These are phyloP conservation scores for Diadophis punctatus DNA, from an alignment of 2,113 vertebrate species.

Conservation along the genomic window DNA sequence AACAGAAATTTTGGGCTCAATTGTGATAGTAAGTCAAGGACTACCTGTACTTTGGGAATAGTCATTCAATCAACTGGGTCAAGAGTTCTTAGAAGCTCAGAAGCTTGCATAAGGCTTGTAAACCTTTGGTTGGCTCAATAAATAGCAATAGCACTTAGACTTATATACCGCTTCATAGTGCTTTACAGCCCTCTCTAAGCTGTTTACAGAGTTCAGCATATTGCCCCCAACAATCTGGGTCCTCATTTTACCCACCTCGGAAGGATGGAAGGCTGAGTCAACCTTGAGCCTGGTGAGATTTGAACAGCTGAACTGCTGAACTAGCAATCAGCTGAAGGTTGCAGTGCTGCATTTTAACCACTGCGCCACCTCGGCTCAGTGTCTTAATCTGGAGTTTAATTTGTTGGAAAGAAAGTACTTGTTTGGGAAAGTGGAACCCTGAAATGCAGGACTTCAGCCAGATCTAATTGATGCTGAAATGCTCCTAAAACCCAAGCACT, in stretches of 20 bases:
- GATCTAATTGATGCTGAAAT: not conserved
- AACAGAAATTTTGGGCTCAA: not conserved
- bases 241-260: too few species aligned
- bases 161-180: too few species aligned
- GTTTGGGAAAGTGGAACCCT: not conserved
- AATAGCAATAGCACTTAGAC: too few species aligned
- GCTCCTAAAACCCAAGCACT: not conserved
- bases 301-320: too few species aligned
- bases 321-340: too few species aligned
- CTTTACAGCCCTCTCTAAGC: too few species aligned
- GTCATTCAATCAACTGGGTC: not conserved
- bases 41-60: not conserved
- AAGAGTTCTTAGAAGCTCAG: not conserved
- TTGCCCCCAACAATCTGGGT: too few species aligned
- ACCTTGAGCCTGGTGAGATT: too few species aligned
- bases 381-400: not conserved
- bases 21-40: not conserved
- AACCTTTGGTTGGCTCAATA: not conserved
- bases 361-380: too few species aligned
- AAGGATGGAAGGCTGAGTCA: too few species aligned
- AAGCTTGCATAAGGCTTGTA: not conserved
- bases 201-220: too few species aligned
- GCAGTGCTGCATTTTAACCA: too few species aligned
- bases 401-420: not conserved
- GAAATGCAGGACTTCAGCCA: not conserved